These are phyloP conservation scores for Acyrthosiphon pisum DNA, from an alignment of 1,140 invertebrate species.

Conservation along the genomic window DNA sequence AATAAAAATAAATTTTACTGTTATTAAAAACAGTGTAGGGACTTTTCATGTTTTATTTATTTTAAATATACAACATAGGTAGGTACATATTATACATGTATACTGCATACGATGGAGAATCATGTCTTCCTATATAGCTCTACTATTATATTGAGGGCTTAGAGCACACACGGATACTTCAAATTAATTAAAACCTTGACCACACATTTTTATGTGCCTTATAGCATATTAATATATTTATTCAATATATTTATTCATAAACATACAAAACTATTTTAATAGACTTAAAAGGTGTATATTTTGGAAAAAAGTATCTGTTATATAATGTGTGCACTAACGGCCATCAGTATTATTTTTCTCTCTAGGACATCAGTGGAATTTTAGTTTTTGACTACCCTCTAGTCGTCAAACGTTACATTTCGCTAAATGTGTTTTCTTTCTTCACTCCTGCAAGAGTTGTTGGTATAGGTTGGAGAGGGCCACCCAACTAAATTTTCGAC, in stretches of 20 bases:
- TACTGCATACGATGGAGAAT: not conserved
- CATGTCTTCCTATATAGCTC: not conserved
- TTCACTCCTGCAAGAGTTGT: not conserved
- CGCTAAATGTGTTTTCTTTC: not conserved
- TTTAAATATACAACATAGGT: not conserved
- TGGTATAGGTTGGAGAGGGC: not conserved
- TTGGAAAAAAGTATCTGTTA: not conserved
- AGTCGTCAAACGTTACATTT: not conserved
- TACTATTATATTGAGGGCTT: not conserved
- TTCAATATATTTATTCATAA: not conserved
- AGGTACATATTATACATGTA: not conserved
- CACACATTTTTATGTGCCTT: not conserved
- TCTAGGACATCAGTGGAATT: not conserved
- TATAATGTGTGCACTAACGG: not conserved
- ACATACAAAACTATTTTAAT: not conserved
- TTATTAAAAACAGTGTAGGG: constrained; percentile 8
- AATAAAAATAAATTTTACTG: not conserved
- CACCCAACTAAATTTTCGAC: not conserved
- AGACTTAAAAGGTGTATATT: not conserved
- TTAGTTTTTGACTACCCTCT: not conserved
- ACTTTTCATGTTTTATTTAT: not conserved
- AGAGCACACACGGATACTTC: not conserved
- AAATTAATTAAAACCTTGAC: not conserved
- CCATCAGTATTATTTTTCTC: not conserved
- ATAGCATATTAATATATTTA: not conserved